Conservation (phyloP, 2,797 vertebrate species). For the Acrossocheilus fasciatus region DNA sequence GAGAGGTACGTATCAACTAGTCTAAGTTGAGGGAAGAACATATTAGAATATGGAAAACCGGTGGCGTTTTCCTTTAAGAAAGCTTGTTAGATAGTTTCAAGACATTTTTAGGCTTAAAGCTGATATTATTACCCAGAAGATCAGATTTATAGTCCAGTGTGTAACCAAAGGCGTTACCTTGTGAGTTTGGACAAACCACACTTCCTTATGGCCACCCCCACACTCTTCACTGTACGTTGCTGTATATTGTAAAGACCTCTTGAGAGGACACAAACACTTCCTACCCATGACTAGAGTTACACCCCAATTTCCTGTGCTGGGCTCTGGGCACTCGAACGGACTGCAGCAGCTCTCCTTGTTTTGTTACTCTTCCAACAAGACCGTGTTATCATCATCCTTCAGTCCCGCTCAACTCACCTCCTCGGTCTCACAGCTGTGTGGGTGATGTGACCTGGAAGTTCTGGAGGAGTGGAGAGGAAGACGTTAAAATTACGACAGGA, state of each 20-base stretch:
- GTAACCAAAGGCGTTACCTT: conserved; percentile 24
- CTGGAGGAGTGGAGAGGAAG: conserved; percentile 49
- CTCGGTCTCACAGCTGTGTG: conserved; percentile 6
- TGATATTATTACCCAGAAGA: neutral
- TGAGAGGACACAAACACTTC: conserved; percentile 78
- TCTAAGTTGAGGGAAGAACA: too few species aligned
- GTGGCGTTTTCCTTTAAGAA: too few species aligned
- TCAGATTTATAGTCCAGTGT: neutral
- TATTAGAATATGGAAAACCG: too few species aligned
- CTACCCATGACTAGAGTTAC: conserved; percentile 67
- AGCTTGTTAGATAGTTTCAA: neutral
- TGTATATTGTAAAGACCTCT: conserved; percentile 40
- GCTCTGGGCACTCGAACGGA: conserved; percentile 22
- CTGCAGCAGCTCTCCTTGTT: conserved; percentile 25
- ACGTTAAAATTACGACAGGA: conserved; percentile 24
- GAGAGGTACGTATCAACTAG: too few species aligned
- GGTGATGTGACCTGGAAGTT: conserved; percentile 60
- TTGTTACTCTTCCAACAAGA: conserved; percentile 16
- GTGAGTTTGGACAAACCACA: conserved; percentile 36
- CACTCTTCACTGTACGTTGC: conserved; percentile 10
- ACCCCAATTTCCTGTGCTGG: conserved; percentile 58
- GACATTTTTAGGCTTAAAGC: neutral
- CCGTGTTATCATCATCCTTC: conserved; percentile 49
- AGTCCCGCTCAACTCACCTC: conserved; percentile 46
- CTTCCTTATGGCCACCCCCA: conserved; percentile 46